Conservation (phyloP, 2,797 vertebrate genomes). For the Echeneis naucrates region DNA sequence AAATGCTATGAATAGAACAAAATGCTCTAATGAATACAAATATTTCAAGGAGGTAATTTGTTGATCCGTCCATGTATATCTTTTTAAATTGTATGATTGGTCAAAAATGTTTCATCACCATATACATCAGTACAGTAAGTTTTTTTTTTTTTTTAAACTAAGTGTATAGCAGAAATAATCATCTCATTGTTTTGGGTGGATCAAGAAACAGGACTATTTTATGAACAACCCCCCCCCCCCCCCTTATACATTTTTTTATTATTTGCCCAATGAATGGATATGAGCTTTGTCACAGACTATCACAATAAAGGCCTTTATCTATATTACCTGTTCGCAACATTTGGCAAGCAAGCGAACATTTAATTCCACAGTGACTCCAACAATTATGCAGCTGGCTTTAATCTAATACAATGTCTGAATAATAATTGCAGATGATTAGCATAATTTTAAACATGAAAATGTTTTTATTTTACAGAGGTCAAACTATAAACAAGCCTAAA, state of each 20-base stretch:
- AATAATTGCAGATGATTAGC: not conserved
- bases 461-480: not conserved
- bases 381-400: not conserved
- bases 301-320: not conserved
- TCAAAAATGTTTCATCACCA: too few species aligned
- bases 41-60: too few species aligned
- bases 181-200: not conserved
- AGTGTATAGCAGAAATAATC: too few species aligned
- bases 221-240: too few species aligned
- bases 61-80: too few species aligned
- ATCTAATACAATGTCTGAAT: not conserved
- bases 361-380: not conserved
- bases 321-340: not conserved
- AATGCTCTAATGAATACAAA: not conserved
- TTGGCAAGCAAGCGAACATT: slow-evolving; percentile 1
- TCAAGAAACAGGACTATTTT: not conserved
- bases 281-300: too few species aligned
- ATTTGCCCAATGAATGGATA: not conserved
- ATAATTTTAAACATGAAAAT: not conserved
- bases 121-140: too few species aligned
- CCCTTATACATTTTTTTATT: too few species aligned
- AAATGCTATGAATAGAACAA: not conserved
- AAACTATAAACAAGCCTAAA: slow-evolving; percentile 9
- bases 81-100: too few species aligned
- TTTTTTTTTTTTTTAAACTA: too few species aligned